Percentiles rank a stretch among this genome's conserved stretches.
These are phyloP conservation scores for Tragelaphus strepsiceros DNA, from an alignment of 2,113 vertebrate genomes.

Conservation along the genomic window DNA sequence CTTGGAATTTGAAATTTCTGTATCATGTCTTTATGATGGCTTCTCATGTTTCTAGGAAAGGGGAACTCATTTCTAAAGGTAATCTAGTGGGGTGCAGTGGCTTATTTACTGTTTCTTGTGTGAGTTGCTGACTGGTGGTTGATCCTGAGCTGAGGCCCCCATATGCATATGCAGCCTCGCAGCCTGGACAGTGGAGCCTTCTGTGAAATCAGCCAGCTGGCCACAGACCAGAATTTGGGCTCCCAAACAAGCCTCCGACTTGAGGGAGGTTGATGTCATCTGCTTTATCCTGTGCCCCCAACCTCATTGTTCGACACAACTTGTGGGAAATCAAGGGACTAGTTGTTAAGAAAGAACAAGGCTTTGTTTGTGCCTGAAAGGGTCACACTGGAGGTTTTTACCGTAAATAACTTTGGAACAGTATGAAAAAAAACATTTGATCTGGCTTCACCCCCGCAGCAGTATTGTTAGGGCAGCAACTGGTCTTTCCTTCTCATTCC, in stretches of 20 bases:
- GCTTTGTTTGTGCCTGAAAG: slow-evolving; percentile 74
- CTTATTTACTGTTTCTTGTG: not conserved
- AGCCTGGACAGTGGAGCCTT: slow-evolving; percentile 65
- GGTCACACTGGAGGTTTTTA: slow-evolving; percentile 74
- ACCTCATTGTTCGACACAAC: slow-evolving; percentile 65
- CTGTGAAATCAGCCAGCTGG: slow-evolving; percentile 72
- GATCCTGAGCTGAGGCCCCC: not conserved
- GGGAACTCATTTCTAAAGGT: slow-evolving; percentile 16
- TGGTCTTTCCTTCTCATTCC: slow-evolving; percentile 10
- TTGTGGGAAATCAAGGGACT: slow-evolving; percentile 62
- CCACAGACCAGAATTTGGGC: slow-evolving; percentile 3
- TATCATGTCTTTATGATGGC: not conserved
- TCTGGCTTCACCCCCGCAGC: slow-evolving; percentile 72
- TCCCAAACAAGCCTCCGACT: slow-evolving; percentile 45
- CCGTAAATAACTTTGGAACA: slow-evolving; percentile 78
- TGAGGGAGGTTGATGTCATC: slow-evolving; percentile 69
- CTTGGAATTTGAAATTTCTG: slow-evolving; percentile 9
- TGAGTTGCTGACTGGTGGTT: slow-evolving; percentile 35
- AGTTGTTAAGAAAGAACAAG: slow-evolving; percentile 77
- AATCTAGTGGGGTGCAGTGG: not conserved
- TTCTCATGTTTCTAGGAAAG: slow-evolving; percentile 41
- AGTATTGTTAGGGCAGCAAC: slow-evolving; percentile 65
- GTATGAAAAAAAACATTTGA: slow-evolving; percentile 80
- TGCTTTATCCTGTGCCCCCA: slow-evolving; percentile 48
- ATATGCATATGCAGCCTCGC: not conserved